phyloP scores from a whole-genome alignment of 2,797 vertebrate species.

The Falco cherrug region DNA sequence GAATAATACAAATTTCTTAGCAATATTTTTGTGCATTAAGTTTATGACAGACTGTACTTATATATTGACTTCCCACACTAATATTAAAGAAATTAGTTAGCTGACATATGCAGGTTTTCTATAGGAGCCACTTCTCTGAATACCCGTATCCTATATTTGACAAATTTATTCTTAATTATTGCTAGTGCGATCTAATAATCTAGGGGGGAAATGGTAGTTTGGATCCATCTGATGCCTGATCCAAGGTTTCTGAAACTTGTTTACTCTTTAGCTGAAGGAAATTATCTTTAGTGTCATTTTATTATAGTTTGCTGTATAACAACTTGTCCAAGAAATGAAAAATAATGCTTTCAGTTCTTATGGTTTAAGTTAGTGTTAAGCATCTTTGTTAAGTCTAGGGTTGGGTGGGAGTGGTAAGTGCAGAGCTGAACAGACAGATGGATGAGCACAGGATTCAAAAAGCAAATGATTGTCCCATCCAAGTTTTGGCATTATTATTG shows the following conservation, averaged over 20 bases:
- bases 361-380: neutral
- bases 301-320: neutral
- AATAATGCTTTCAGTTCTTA: neutral
- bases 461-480: rapidly evolving
- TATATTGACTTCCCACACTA: neutral
- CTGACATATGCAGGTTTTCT: neutral
- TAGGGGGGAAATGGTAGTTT: rapidly evolving
- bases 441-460: neutral
- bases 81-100: neutral
- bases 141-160: neutral
- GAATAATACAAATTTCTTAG: neutral
- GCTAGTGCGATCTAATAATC: neutral
- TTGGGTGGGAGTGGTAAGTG: no score
- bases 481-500: neutral
- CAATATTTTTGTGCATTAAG: neutral
- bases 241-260: neutral
- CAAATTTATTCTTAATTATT: neutral
- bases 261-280: neutral
- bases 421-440: no score
- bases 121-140: neutral
- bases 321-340: neutral
- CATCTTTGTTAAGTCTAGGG: neutral
- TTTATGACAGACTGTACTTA: neutral
- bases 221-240: neutral
- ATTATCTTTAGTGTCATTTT: neutral